Base-by-base conservation (phyloP, 2,888 invertebrate genomes). In the Lithophane semibrunnea region DNA sequence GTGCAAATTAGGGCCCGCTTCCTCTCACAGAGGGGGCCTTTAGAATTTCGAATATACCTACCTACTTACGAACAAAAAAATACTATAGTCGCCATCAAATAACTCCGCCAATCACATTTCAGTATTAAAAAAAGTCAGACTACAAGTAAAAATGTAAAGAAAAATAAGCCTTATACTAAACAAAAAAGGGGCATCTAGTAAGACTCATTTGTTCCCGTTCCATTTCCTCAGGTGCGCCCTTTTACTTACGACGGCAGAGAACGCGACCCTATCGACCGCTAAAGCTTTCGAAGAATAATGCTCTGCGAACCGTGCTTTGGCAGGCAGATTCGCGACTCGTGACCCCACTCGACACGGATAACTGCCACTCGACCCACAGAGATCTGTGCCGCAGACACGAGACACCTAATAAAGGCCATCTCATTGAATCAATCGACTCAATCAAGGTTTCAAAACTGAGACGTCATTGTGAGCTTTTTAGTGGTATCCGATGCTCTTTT, bases 321-420 rank as follows among this genome's bases (percentile, higher is more conserved):
- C 63, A 64, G 49, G 78, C 83, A 49, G 49, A 67, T 64, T 68
- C 52, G 42, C 16, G 44, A 29, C 52, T 83, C 76, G 52, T 24
- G 78, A 75, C 54, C 24, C 44, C 56, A 44, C 79, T 79, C 52
- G 83, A 64, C 83, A 54, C 47, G 21, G 72, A 77, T 64, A 54
- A 73, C 54, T 69, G 60, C 52, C 79, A 80, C 83, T 83, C 54
- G 79, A 80, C 83, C 79, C 54, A 83, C 10, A 78, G 9, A 77
- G 37, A 83, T 69, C 44, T 29, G 42, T 78, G 80, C 5, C 60
- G 13, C 52, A 72, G 56, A 37, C 56, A 63, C 49, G 49, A 58
- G 21, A 67, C 47, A 37, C 9, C 16, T 76, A 63, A 37, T 63
- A 63, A 52, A 63, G 42, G 65, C 49, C 21, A 67, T 58, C 44